Evolutionary conservation across 2,113 vertebrate species (phyloP).

Genomic region (Heliornis fulica): DNA sequence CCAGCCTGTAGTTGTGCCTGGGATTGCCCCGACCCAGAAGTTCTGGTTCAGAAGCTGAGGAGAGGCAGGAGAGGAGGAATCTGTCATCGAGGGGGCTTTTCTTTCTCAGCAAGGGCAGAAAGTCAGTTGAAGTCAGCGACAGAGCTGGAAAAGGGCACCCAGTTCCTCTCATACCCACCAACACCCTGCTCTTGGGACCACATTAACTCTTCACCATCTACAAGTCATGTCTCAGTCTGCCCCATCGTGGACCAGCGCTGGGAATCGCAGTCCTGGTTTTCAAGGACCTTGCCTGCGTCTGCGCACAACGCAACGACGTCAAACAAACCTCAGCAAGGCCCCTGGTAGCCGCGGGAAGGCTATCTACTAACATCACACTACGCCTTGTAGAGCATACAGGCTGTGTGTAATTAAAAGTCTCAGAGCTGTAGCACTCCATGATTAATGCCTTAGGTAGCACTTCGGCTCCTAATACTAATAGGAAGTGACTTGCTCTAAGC

Average conservation of each 20-base stretch:
- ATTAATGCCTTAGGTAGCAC: conserved; percentile 72
- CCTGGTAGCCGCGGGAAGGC: background rate
- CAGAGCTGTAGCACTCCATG: conserved; percentile 2
- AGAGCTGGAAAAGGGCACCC: background rate
- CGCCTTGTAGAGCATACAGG: background rate
- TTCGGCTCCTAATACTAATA: conserved; percentile 68
- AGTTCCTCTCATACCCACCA: background rate
- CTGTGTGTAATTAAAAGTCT: conserved; percentile 67
- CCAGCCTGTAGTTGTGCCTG: too few relatives aligned
- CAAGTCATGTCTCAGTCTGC: rapidly evolving
- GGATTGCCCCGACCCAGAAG: too few relatives aligned
- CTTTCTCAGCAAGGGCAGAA: background rate
- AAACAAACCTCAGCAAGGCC: background rate
- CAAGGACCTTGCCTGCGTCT: background rate
- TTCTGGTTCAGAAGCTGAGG: background rate
- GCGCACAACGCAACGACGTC: rapidly evolving
- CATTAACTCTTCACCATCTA: rapidly evolving
- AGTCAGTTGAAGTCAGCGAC: background rate
- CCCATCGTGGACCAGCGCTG: rapidly evolving
- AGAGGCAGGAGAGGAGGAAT: background rate
- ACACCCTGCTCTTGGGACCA: rapidly evolving
- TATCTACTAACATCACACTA: background rate
- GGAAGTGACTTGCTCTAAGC: conserved; percentile 67
- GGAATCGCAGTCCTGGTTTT: background rate
- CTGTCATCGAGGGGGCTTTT: rapidly evolving